phyloP scores from a whole-genome alignment of 2,113 vertebrate species.

The Heteronetta atricapilla region DNA sequence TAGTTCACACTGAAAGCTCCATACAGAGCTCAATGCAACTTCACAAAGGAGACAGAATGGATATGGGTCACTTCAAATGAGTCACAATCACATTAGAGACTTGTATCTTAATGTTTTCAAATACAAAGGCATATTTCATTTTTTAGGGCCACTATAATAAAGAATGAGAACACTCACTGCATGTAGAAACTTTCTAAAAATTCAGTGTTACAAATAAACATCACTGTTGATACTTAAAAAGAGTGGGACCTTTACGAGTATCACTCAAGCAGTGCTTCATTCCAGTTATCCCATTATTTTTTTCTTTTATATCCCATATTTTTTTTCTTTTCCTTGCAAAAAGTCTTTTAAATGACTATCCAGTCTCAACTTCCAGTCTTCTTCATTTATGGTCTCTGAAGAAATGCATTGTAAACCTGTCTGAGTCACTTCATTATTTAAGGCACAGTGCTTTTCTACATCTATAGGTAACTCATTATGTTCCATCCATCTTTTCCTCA shows the following conservation, averaged over 20 bases:
- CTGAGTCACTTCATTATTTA: neutral
- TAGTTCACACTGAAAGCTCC: neutral
- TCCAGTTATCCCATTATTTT: neutral
- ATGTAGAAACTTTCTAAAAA: neutral
- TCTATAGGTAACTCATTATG: neutral
- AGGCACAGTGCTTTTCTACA: neutral
- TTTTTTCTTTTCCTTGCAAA: neutral
- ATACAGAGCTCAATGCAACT: neutral
- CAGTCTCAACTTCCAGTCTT: neutral
- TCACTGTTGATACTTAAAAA: neutral
- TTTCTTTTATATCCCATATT: too few species aligned
- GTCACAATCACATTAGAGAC: neutral
- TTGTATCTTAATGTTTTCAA: neutral
- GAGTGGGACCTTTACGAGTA: neutral
- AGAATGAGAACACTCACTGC: neutral
- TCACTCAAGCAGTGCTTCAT: neutral
- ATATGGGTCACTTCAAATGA: neutral
- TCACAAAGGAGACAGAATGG: neutral
- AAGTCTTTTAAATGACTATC: neutral
- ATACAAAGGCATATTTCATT: neutral
- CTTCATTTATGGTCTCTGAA: neutral
- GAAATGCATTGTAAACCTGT: neutral
- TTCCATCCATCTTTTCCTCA: neutral
- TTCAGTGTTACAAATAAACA: neutral
- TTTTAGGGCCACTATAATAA: neutral